These are phyloP conservation scores for Blomia tropicalis DNA, from an alignment of 2,888 invertebrate species.

Conservation along the genomic window DNA sequence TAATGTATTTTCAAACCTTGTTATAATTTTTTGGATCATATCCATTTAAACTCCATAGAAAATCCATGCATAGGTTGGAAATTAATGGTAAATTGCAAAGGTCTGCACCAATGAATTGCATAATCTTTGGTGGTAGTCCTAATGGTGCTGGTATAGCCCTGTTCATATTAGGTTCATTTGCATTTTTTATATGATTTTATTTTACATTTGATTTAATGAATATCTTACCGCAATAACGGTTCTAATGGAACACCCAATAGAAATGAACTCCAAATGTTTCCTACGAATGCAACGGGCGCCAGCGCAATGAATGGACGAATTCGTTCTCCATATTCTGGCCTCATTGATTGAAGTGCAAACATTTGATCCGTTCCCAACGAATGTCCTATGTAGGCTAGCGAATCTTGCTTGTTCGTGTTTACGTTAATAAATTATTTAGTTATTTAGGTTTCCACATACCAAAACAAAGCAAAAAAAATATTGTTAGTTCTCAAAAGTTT, in stretches of 20 bases:
- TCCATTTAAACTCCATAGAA: constrained; percentile 13
- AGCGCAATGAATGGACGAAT: constrained; percentile 15
- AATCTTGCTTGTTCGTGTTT: too few relatives aligned
- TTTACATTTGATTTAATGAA: neutral
- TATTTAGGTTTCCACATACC: too few relatives aligned
- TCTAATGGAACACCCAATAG: constrained; percentile 15
- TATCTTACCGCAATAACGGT: constrained; percentile 5
- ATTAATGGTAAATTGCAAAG: constrained; percentile 13
- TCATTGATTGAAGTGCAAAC: constrained; percentile 15
- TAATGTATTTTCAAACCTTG: neutral
- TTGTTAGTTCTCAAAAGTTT: neutral
- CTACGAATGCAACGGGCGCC: constrained; percentile 19
- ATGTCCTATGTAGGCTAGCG: constrained; percentile 5
- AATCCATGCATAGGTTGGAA: constrained; percentile 3
- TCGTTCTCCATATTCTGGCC: neutral
- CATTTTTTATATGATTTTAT: neutral
- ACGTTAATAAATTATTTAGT: too few relatives aligned
- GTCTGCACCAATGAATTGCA: constrained; percentile 11
- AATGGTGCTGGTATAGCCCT: constrained; percentile 20
- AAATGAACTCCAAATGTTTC: constrained; percentile 14
- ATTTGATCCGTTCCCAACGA: constrained; percentile 19
- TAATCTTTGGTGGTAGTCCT: constrained; percentile 17
- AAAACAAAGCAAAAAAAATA: neutral
- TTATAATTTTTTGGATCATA: constrained; percentile 18
- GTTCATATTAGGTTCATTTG: neutral